Evolutionary conservation across 2,888 invertebrate species (phyloP).

Genomic region (Anarsia innoxiella): DNA sequence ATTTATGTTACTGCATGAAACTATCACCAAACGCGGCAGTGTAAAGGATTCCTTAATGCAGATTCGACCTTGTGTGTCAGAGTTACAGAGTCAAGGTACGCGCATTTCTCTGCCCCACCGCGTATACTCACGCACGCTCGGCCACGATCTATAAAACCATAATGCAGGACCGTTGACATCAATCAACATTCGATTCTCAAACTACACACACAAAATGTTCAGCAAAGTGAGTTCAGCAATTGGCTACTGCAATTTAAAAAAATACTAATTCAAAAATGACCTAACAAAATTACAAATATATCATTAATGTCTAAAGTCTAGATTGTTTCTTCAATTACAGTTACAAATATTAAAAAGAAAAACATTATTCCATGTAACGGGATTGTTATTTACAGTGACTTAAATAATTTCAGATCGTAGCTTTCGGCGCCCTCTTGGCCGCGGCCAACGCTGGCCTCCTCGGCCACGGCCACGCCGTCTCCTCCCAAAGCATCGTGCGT

Average conservation of each 20-base stretch:
- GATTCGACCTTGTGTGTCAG: conserved; percentile 42
- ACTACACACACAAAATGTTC: conserved; percentile 50
- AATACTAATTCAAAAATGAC: too few relatives aligned
- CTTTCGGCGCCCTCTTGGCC: conserved; percentile 51
- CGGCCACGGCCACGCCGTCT: conserved; percentile 47
- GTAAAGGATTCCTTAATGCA: too few relatives aligned
- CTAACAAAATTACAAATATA: too few relatives aligned
- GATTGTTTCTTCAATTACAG: too few relatives aligned
- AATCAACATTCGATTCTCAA: conserved; percentile 45
- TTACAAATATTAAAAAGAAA: too few relatives aligned
- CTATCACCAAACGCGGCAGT: too few relatives aligned
- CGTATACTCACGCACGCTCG: conserved; percentile 25
- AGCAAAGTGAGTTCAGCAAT: conserved; percentile 49
- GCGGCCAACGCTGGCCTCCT: conserved; percentile 63
- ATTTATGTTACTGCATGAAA: too few relatives aligned
- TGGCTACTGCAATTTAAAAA: too few relatives aligned
- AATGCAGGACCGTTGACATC: conserved; percentile 40
- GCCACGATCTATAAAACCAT: conserved; percentile 51
- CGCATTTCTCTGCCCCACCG: conserved; percentile 53
- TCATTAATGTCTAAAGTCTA: too few relatives aligned
- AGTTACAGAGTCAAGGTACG: conserved; percentile 46
- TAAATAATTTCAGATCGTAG: conserved; percentile 47
- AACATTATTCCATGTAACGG: too few relatives aligned
- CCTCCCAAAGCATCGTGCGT: conserved; percentile 50
- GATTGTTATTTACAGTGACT: too few relatives aligned